Evolutionary conservation across 2,797 vertebrate species (phyloP), one percentile per base, ranked within the genome.

Genomic region (Scolopax bukidnonensis): DNA sequence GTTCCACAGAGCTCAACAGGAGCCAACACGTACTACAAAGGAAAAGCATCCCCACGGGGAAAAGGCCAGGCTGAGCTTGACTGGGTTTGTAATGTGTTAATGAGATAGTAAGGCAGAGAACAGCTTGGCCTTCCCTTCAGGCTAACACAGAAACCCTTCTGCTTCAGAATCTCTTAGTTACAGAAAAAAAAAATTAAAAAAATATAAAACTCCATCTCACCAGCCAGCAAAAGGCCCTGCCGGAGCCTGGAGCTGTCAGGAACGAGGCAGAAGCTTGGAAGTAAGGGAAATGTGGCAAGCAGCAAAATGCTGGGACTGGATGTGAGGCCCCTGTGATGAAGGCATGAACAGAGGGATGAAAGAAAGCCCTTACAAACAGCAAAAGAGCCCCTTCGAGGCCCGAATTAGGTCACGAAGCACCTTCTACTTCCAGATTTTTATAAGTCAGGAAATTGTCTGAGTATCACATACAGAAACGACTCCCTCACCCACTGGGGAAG

Each of bases 211-310:
- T 36, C 36, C 78, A 59, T 41, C 93, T 64, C 78, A 73, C 27
- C 88, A 96, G 81, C 84, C 84, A 90, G 90, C 90, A 96, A 95
- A 96, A 92, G 60, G 63, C 50, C 20, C 24, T 74, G 84, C 48
- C 81, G 80, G 84, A 85, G 95, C 75, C 78, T 77, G 75, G 48
- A 87, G 89, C 86, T 59, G 43, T 70, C 60, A 76, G 84, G 59
- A 96, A 84, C 5, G 40, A 92, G 59, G 71, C 83, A 73, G 70
- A 59, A 88, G 80, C 51, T 56, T 53, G 59, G 67, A 89, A 89
- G 47, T 16, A 73, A 69, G 21, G 51, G 60, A 71, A 93, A 84
- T 14, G 4, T 4, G 25, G 82, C 65, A 89, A 91, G 47, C n/a
- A 73, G 30, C 47, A 84, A 84, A 81, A 76, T 5, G 10, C 47